phyloP scores from a whole-genome alignment of 2,113 vertebrate genomes.

The Phrynocephalus versicolor region DNA sequence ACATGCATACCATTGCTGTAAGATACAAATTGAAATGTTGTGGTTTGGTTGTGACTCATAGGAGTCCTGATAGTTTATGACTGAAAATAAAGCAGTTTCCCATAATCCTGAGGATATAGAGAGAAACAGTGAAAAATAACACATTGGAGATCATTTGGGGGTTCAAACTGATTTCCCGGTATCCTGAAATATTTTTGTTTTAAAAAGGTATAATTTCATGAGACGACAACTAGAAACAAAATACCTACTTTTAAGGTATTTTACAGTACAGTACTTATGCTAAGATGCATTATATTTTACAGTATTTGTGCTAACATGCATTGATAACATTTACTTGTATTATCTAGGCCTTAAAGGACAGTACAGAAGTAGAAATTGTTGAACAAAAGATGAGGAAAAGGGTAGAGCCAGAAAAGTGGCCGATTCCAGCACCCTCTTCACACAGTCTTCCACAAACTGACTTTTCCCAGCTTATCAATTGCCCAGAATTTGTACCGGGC shows the following conservation, averaged over 20 bases:
- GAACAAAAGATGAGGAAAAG: slow-evolving; percentile 89
- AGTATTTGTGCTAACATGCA: background rate
- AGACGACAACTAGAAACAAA: background rate
- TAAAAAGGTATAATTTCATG: background rate
- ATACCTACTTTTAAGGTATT: background rate
- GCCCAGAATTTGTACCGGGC: slow-evolving; percentile 94
- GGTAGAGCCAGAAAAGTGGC: slow-evolving; percentile 91
- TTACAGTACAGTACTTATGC: background rate
- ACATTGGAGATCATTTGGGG: background rate
- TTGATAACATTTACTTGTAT: slow-evolving; percentile 10
- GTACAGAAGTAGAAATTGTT: slow-evolving; percentile 89
- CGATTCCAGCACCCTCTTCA: slow-evolving; percentile 81
- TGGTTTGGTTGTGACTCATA: background rate
- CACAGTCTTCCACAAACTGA: slow-evolving; percentile 84
- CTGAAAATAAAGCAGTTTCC: background rate
- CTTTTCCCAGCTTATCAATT: slow-evolving; percentile 92
- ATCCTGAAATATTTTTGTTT: background rate
- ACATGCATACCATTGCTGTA: background rate
- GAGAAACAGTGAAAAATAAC: background rate
- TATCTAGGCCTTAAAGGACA: slow-evolving; percentile 89
- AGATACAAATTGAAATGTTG: background rate
- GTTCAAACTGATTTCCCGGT: background rate
- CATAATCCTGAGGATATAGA: background rate
- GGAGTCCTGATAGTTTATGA: background rate
- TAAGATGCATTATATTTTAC: background rate